phyloP scores from a whole-genome alignment of 1,140 invertebrate genomes.

The Mamestra configurata region DNA sequence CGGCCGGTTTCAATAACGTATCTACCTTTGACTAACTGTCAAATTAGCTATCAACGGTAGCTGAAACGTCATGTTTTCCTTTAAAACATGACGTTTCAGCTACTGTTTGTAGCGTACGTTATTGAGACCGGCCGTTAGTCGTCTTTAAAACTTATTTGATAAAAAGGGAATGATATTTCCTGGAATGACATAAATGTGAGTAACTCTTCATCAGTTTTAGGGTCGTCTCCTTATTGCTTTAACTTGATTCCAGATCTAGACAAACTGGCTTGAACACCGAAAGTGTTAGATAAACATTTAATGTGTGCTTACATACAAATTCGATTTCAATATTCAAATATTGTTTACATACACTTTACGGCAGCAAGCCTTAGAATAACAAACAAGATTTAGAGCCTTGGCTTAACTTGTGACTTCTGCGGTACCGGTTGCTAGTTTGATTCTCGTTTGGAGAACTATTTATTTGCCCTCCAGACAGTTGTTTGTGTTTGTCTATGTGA shows the following conservation, averaged over 20 bases:
- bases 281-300: conserved; percentile 17
- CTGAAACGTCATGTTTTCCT: too few species aligned
- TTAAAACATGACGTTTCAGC: too few species aligned
- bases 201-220: background rate
- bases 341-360: conserved; percentile 10
- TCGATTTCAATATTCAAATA: conserved; percentile 34
- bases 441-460: background rate
- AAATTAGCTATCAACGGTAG: too few species aligned
- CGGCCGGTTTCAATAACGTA: too few species aligned
- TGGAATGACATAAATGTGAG: too few species aligned
- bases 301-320: conserved; percentile 15
- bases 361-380: conserved; percentile 13
- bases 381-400: conserved; percentile 1
- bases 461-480: too few species aligned
- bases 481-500: too few species aligned
- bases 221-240: background rate
- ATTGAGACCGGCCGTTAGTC: too few species aligned
- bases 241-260: background rate
- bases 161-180: too few species aligned
- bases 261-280: conserved; percentile 22
- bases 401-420: background rate
- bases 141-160: too few species aligned
- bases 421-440: conserved; percentile 2
- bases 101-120: too few species aligned
- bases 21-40: too few species aligned